A percentile compares a stretch with the other conserved stretches of the same genome.
phyloP scores from a whole-genome alignment of 2,888 invertebrate genomes.

The Drosophila anceps region DNA sequence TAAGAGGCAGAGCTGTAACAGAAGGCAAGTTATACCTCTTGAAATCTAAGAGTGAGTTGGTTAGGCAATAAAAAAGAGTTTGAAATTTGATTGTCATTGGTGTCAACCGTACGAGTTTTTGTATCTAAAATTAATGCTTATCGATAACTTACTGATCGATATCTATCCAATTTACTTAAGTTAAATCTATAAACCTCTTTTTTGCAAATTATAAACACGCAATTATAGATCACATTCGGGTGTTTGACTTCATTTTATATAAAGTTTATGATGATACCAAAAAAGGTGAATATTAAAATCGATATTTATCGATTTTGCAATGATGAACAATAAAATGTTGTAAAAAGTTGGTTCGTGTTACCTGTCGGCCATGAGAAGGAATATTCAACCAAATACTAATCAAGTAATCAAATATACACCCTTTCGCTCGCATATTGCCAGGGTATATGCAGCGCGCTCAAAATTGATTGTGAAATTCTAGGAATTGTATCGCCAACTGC shows the following conservation, averaged over 20 bases:
- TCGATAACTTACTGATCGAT: not conserved
- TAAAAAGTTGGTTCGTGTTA: too few relatives aligned
- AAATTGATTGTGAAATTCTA: constrained; percentile 76
- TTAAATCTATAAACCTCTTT: not conserved
- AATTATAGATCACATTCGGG: not conserved
- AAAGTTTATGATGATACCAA: not conserved
- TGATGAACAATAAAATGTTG: not conserved
- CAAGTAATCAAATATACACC: not conserved
- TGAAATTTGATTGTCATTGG: not conserved
- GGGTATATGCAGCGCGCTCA: constrained; percentile 38
- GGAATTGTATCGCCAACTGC: constrained; percentile 41
- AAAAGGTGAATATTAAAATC: not conserved
- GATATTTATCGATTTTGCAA: not conserved
- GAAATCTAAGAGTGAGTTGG: not conserved
- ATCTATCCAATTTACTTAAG: not conserved
- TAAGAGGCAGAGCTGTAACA: not conserved
- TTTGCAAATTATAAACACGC: not conserved
- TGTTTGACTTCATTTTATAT: not conserved
- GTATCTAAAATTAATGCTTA: not conserved
- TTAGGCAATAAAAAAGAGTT: not conserved
- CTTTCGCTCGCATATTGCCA: not conserved
- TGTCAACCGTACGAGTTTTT: too few relatives aligned
- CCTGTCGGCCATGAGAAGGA: too few relatives aligned
- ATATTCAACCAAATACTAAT: too few relatives aligned
- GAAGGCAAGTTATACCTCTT: not conserved